Evolutionary conservation across 2,797 vertebrate genomes (phyloP), one percentile per base, ranked within the genome.

Genomic region (Knipowitschia caucasica): DNA sequence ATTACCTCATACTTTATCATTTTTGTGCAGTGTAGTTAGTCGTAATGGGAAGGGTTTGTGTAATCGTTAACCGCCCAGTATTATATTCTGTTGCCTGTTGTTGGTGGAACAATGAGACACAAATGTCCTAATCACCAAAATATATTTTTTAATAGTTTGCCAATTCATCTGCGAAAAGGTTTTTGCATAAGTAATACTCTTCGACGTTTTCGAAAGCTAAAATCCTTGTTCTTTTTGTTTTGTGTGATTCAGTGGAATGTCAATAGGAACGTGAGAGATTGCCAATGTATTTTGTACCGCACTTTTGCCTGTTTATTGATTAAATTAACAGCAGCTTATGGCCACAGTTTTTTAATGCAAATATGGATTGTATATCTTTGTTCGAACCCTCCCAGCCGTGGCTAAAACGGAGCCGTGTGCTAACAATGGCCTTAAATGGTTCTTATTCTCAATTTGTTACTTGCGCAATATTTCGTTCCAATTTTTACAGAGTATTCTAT

Each of bases 401-500:
- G 78, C 68, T n/a, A 59, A 58, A 76, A 78, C 52, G 30, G 68
- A 84, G 83, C 77, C 61, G 80, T 89, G 91, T 86, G 92, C 91
- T 92, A 86, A 91, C 88, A 88, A 90, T 92, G 90, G 94, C 93
- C 94, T 96, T 95, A 93, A 90, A 89, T 90, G 88, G 82, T 82
- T 86, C 78, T 71, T 83, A 78, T 73, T 90, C 86, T 89, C 92
- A 87, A 82, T 95, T 93, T 93, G 92, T 95, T 94, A 94, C 91
- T 95, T 93, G 92, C 92, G 90, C 92, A 92, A 93, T 89, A 91
- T 88, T 92, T 85, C 92, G 94, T 95, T 94, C 92, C 89, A 89
- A 92, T 96, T 95, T 98, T 93, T 96, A 98, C 92, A 94, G 91
- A 94, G 89, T 94, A 94, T 94, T 96, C 92, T 96, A 97, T 96